Percentiles rank a stretch among this genome's conserved stretches.
phyloP scores from a whole-genome alignment of 2,797 vertebrate species.

The Cyclopterus lumpus region DNA sequence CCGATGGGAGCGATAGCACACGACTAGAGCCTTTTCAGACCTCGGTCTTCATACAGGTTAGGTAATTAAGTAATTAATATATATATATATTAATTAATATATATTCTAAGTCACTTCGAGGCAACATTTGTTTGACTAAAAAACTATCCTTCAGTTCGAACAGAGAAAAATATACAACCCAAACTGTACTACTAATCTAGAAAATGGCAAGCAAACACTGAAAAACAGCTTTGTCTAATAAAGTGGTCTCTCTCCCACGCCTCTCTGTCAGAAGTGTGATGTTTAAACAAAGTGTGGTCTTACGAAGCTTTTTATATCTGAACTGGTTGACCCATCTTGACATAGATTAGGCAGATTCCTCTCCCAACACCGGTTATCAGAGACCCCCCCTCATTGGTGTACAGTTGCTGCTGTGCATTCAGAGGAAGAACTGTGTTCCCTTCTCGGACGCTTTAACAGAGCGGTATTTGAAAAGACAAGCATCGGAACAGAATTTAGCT shows the following conservation, averaged over 20 bases:
- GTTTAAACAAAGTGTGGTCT: conserved; percentile 64
- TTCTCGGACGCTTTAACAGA: conserved; percentile 39
- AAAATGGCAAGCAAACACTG: conserved; percentile 80
- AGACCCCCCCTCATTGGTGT: conserved; percentile 32
- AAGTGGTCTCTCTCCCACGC: conserved; percentile 71
- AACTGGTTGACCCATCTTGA: conserved; percentile 40
- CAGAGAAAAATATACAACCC: conserved; percentile 76
- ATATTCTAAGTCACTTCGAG: conserved; percentile 81
- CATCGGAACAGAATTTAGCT: conserved; percentile 59
- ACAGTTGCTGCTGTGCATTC: conserved; percentile 24
- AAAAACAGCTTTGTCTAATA: conserved; percentile 68
- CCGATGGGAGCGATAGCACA: conserved; percentile 81
- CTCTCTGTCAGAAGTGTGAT: conserved; percentile 54
- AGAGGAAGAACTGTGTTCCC: conserved; percentile 52
- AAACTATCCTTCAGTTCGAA: conserved; percentile 72
- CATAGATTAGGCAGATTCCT: conserved; percentile 42
- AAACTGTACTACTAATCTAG: conserved; percentile 69
- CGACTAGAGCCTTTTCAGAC: conserved; percentile 84
- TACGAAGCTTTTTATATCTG: conserved; percentile 49
- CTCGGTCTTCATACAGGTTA: conserved; percentile 83
- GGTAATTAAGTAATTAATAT: conserved; percentile 71
- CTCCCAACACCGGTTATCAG: conserved; percentile 27
- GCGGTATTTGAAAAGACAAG: conserved; percentile 33
- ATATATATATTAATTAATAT: conserved; percentile 52
- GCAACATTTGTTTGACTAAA: conserved; percentile 82